Percentiles rank a stretch among this genome's conserved stretches.
Conservation (phyloP, 1,140 invertebrate genomes). For the Temnothorax longispinosus region DNA sequence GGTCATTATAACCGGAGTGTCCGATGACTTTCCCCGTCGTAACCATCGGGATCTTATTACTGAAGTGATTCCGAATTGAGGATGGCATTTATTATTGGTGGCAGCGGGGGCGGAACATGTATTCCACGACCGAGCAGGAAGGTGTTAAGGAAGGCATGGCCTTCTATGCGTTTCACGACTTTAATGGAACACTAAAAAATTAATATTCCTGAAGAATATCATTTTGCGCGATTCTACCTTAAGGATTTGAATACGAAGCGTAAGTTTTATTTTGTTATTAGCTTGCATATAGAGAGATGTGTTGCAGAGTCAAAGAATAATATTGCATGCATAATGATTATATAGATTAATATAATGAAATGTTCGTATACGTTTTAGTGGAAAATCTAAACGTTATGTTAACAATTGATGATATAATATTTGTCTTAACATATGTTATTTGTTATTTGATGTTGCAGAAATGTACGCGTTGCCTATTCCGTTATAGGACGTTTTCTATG, state of each 20-base stretch:
- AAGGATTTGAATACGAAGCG: background rate
- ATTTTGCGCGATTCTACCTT: background rate
- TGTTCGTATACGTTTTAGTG: background rate
- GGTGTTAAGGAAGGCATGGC: background rate
- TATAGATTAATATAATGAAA: background rate
- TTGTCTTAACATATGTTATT: background rate
- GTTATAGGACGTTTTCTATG: background rate
- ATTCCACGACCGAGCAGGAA: background rate
- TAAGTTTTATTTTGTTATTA: background rate
- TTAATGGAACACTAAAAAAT: background rate
- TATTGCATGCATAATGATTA: background rate
- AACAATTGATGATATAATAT: background rate
- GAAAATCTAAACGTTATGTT: background rate
- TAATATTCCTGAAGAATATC: background rate
- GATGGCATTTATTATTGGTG: background rate
- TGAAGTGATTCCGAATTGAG: slow-evolving; percentile 29
- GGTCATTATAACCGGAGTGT: slow-evolving; percentile 58
- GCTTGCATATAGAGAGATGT: background rate
- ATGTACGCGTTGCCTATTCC: background rate
- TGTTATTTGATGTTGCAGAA: background rate
- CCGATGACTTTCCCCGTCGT: slow-evolving; percentile 14
- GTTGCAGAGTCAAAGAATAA: background rate
- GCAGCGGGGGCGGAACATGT: background rate
- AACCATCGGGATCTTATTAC: slow-evolving; percentile 11
- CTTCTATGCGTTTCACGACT: background rate